Evolutionary conservation across 1,140 invertebrate genomes (phyloP), one percentile per base, ranked within the genome.

Genomic region (Drosophila ironensis): DNA sequence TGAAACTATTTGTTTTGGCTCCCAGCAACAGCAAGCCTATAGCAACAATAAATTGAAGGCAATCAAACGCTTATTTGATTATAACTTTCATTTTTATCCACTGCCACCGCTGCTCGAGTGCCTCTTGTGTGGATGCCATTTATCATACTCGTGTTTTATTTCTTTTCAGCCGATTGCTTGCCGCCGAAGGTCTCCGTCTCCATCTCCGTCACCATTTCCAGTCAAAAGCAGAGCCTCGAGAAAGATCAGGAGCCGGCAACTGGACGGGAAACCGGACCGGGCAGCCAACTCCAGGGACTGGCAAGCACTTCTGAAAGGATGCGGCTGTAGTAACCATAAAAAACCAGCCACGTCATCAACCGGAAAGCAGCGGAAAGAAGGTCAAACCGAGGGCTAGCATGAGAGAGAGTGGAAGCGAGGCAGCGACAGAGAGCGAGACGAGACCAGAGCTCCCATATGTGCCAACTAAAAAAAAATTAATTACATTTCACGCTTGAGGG

Each of bases 401-500:
- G 54, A 22, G 24, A 35, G 70, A 66, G 71, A 56, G 53, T 81
- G 68, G 22, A 17, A 28, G 54, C 22, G 35, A 72, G 54, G 64
- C 60, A 64, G 63, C 70, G 35, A 66, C 40, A 70, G 45, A 56
- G 57, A 56, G 45, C 17, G 47, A 53, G 54, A 66, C 59, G 38
- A 50, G 42, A 45, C n/a, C n/a, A 42, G 25, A 54, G 77, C 67
- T 77, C 56, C 67, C 70, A 84, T 71, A 84, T 86, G 78, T 84
- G 78, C 78, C 78, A 82, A 61, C 25, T 33, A 77, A 66, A 47
- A 72, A 24, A 73, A 42, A 68, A 63, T 56, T 67, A 64, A 70
- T 42, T 71, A 35, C 40, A 71, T 63, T 72, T 74, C 47, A 86
- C 56, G 64, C 77, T 82, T 72, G 47, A 76, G 53, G 69, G 52